Evolutionary conservation across 2,888 invertebrate species (phyloP), one percentile per base, ranked within the genome.

Genomic region (Mythimna loreyi): DNA sequence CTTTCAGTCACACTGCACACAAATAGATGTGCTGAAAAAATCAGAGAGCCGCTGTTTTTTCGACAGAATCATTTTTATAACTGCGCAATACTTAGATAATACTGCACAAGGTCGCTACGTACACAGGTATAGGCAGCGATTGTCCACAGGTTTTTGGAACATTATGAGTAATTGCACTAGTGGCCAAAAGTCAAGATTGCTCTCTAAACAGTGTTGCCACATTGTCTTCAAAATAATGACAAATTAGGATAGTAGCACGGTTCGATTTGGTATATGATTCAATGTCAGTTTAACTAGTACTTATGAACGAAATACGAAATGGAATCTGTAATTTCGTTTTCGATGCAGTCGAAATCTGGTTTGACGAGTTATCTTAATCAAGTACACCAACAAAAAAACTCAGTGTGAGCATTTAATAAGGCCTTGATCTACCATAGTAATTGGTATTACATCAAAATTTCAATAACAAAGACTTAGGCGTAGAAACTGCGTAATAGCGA

Each of bases 1-100:
- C 80, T 82, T 78, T 70, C 61, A 70, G 77, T 45, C 50, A 66
- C 52, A 67, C 30, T 57, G 47, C 59, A 72, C 70, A 72, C 52
- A 75, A 78, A 80, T 72, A 77, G 59, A 74, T 52, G 57, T 57
- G 56, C 67, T 76, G 66, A 76, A 76, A 78, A 73, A 75, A 62
- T 7, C 56, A 62, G 43, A 71, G 68, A 63, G 67, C n/a, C 68
- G 43, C 58, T 72, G 72, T 72, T 76, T 68, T 77, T 80, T 75
- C 71, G 66, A 64, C 70, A 57, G 69, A 80, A 79, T 62, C 57
- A 60, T 72, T 75, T 80, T 75, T 67, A 75, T 81, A 75, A 84
- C 78, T 84, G 81, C 84, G 84, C 81, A 84, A 81, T 81, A 82
- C 77, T 79, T 76, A 82, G 84, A 84, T 84, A 84, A 84, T 84